A percentile compares a stretch with the other conserved stretches of the same genome.
phyloP scores from a whole-genome alignment of 1,140 invertebrate species.

The Euwallacea fornicatus region DNA sequence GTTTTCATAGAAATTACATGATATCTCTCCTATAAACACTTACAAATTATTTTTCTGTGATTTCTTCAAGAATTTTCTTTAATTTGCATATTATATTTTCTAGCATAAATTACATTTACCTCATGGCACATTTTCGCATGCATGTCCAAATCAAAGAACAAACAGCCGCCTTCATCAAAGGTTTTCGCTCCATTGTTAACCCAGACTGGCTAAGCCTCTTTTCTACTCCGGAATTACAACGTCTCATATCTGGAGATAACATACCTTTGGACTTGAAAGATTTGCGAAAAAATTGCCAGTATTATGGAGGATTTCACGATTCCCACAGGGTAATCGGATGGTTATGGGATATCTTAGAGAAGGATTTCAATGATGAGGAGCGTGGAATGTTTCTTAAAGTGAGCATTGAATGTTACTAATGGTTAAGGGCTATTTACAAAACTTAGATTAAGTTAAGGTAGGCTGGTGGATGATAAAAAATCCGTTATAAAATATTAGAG shows the following conservation, averaged over 20 bases:
- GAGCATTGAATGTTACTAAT: background rate
- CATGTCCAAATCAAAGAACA: slow-evolving; percentile 96
- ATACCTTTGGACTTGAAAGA: slow-evolving; percentile 88
- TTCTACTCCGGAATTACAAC: slow-evolving; percentile 92
- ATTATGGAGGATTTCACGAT: slow-evolving; percentile 99
- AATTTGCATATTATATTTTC: slow-evolving; percentile 44
- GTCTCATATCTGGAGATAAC: slow-evolving; percentile 90
- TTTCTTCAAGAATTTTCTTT: background rate
- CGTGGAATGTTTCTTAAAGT: slow-evolving; percentile 91
- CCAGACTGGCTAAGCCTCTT: slow-evolving; percentile 94
- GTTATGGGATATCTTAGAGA: slow-evolving; percentile 98
- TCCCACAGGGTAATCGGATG: slow-evolving; percentile 96
- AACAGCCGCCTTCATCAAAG: slow-evolving; percentile 92
- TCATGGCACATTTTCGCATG: slow-evolving; percentile 98
- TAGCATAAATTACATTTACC: slow-evolving; percentile 95
- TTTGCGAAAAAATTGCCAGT: slow-evolving; percentile 91
- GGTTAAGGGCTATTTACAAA: background rate
- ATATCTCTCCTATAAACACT: no score
- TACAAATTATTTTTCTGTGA: background rate
- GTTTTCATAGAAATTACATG: no score
- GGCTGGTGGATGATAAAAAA: no score
- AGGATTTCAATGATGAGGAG: slow-evolving; percentile 93
- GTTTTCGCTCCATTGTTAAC: slow-evolving; percentile 94
- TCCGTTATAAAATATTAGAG: background rate
- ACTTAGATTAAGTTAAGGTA: no score